These are phyloP conservation scores for Beaufortia kweichowensis DNA, from an alignment of 2,113 vertebrate genomes.

Conservation along the genomic window DNA sequence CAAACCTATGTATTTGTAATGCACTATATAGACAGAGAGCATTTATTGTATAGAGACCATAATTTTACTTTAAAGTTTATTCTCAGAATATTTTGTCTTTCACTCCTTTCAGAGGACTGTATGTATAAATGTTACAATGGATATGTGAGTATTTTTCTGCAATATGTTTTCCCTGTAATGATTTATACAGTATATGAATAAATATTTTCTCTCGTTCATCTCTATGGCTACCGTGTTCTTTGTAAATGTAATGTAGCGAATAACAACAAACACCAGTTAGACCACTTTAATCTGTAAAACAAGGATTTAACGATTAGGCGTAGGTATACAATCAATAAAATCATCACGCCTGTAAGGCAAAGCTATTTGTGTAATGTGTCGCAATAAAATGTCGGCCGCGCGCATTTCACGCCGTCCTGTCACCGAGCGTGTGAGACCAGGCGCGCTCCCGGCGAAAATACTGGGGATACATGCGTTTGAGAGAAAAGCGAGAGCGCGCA, in stretches of 20 bases:
- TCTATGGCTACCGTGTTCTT: slow-evolving; percentile 32
- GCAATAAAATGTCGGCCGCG: slow-evolving; percentile 41
- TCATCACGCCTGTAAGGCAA: neutral
- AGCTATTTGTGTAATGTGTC: slow-evolving; percentile 12
- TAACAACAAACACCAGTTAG: neutral
- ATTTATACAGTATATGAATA: slow-evolving; percentile 65
- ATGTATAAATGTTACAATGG: slow-evolving; percentile 42
- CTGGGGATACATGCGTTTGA: slow-evolving; percentile 53
- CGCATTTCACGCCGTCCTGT: slow-evolving; percentile 13
- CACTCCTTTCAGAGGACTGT: slow-evolving; percentile 54
- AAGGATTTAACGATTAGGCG: neutral
- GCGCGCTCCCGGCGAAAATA: slow-evolving; percentile 46
- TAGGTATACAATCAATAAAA: neutral
- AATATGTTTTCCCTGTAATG: slow-evolving; percentile 52
- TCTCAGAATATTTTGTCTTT: slow-evolving; percentile 45
- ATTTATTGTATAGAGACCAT: slow-evolving; percentile 53
- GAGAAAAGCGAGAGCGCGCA: slow-evolving; percentile 59
- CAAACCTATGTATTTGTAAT: slow-evolving; percentile 65
- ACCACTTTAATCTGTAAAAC: neutral
- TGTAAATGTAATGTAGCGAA: neutral
- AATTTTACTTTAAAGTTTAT: neutral
- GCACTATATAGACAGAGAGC: slow-evolving; percentile 58
- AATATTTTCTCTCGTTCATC: slow-evolving; percentile 65
- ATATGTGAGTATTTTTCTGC: slow-evolving; percentile 36
- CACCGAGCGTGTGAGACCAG: neutral